Conservation (phyloP, 2,888 invertebrate genomes). For the Volucella zonaria region DNA sequence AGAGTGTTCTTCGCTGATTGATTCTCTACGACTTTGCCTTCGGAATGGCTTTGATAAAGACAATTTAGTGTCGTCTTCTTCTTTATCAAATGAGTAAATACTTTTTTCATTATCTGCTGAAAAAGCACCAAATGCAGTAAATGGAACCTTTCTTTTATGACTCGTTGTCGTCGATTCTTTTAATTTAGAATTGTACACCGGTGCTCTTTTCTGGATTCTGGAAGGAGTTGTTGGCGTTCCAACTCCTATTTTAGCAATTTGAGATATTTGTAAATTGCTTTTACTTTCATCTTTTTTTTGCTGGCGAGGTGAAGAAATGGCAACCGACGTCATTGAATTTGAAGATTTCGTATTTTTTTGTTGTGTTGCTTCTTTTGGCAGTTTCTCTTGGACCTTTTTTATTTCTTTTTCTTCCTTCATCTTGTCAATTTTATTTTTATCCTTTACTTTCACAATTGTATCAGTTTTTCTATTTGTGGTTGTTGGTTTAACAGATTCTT, state of each 20-base stretch:
- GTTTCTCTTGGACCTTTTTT: constrained; percentile 64
- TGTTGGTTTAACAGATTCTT: constrained; percentile 56
- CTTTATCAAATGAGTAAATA: constrained; percentile 88
- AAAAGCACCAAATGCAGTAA: constrained; percentile 83
- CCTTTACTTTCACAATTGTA: constrained; percentile 35
- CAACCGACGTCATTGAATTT: constrained; percentile 69
- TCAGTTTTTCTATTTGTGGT: constrained; percentile 54
- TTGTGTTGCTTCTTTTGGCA: constrained; percentile 74
- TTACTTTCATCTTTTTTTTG: constrained; percentile 70
- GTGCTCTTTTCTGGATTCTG: constrained; percentile 80
- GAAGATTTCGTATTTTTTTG: constrained; percentile 76
- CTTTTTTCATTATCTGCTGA: constrained; percentile 88
- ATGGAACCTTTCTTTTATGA: constrained; percentile 75
- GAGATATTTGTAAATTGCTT: constrained; percentile 72
- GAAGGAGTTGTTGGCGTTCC: constrained; percentile 70
- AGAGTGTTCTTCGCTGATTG: constrained; percentile 77
- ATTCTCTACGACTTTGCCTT: constrained; percentile 83
- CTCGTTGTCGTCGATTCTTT: constrained; percentile 81
- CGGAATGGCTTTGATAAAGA: constrained; percentile 82
- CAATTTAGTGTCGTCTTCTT: constrained; percentile 83
- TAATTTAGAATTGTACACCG: constrained; percentile 85
- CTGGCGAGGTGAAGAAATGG: constrained; percentile 40
- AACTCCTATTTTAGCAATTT: constrained; percentile 55
- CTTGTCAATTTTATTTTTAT: constrained; percentile 74
- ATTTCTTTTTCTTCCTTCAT: constrained; percentile 63